Evolutionary conservation across 1,140 invertebrate species (phyloP), one percentile per base, ranked within the genome.

Genomic region (Heliconius melpomene): DNA sequence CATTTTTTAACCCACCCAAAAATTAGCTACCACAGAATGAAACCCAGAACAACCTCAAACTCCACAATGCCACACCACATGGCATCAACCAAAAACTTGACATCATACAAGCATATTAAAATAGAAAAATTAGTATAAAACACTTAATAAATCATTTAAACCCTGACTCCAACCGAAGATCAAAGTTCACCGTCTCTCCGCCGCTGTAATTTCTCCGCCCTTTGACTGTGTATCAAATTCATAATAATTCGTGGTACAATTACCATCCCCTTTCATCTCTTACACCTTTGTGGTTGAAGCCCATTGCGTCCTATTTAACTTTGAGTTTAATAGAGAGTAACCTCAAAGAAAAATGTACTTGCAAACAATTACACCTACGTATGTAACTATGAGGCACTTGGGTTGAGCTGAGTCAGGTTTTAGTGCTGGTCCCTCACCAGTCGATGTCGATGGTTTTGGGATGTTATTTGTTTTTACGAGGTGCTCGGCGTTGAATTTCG

Each of bases 341-440:
- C 93, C 90, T 94, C 93, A 94, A 94, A 94, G 93, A 94, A 94
- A 94, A 94, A 94, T 94, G 90, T 93, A 93, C 93, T 93, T 90
- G 87, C 89, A 89, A 92, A 92, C 91, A 93, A 94, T 93, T 93
- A 94, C 90, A 91, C 89, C 88, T 94, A 93, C 86, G 89, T 93
- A 93, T 91, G 90, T 91, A 92, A 91, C 88, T 92, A 91, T 90
- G 86, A 89, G 91, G 89, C 88, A 90, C 90, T 93, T 83, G 84
- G 83, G 83, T 81, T 86, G 74, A 84, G 91, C 92, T 93, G 91
- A 94, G 83, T 92, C 92, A 93, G 89, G 80, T 75, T 13, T 1
- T 88, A 91, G 86, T 74, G 87, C 32, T 36, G 32, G 32, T 36
- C 32, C 6, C 5, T 36, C 32, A 36, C 32, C 32, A 7, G 16